Evolutionary conservation across 1,140 invertebrate genomes (phyloP).

Genomic region (Hestina assimilis): DNA sequence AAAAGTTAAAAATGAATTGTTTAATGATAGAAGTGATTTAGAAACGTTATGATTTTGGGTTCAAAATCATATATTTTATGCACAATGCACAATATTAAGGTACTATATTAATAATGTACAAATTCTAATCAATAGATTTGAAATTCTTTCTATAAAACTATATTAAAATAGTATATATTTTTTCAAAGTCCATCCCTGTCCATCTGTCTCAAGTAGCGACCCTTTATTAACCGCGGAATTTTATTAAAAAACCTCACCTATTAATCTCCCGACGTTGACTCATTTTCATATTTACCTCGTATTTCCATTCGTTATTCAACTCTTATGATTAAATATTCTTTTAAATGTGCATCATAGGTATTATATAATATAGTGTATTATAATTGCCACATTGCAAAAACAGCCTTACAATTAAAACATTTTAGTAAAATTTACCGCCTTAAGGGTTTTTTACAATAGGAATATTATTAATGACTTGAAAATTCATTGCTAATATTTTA

Average conservation of each 20-base stretch:
- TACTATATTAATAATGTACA: background rate
- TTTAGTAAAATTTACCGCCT: too few relatives aligned
- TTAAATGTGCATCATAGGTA: too few relatives aligned
- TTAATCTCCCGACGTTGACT: conserved; percentile 9
- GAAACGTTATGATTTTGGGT: background rate
- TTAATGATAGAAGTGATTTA: background rate
- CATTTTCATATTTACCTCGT: conserved; percentile 9
- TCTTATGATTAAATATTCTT: background rate
- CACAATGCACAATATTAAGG: background rate
- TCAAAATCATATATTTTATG: background rate
- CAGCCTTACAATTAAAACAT: too few relatives aligned
- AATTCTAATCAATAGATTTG: background rate
- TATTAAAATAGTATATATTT: background rate
- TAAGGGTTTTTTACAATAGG: too few relatives aligned
- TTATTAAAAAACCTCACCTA: conserved; percentile 22
- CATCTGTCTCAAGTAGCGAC: conserved; percentile 14
- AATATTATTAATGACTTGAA: too few relatives aligned
- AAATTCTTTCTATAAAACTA: background rate
- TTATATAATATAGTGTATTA: too few relatives aligned
- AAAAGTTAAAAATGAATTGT: background rate
- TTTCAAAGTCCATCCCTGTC: background rate
- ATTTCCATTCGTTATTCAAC: background rate
- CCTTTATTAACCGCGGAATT: conserved; percentile 17
- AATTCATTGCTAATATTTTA: too few relatives aligned
- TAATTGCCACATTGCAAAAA: too few relatives aligned